These are phyloP conservation scores for Escarpia spicata DNA, from an alignment of 2,888 invertebrate species.

Conservation along the genomic window DNA sequence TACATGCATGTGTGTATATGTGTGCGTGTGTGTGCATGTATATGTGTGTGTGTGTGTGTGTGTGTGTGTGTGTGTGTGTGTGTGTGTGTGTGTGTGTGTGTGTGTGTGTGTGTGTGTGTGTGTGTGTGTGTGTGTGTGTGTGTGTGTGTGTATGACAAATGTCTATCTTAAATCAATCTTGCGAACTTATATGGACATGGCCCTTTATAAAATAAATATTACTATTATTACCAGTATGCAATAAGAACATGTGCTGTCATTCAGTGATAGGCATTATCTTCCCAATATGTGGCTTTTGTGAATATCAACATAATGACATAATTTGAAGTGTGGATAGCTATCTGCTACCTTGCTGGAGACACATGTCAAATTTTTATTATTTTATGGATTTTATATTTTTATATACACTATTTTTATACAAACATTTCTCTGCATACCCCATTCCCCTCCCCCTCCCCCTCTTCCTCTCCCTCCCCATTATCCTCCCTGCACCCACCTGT, in stretches of 20 bases:
- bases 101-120: too few species aligned
- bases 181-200: too few species aligned
- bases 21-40: slow-evolving; percentile 22
- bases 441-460: background rate
- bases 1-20: slow-evolving; percentile 25
- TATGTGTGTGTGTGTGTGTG: too few species aligned
- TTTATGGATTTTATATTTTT: too few species aligned
- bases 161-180: too few species aligned
- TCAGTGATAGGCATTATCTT: background rate
- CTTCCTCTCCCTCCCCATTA: background rate
- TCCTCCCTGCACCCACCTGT: background rate
- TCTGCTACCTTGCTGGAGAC: background rate
- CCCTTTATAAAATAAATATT: background rate
- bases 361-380: too few species aligned
- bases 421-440: background rate
- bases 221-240: background rate
- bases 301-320: background rate
- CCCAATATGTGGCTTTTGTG: background rate
- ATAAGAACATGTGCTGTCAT: background rate
- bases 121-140: too few species aligned
- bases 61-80: too few species aligned
- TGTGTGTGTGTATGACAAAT: too few species aligned
- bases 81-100: too few species aligned
- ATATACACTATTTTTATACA: background rate
- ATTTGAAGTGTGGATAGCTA: background rate